Evolutionary conservation across 2,797 vertebrate genomes (phyloP).

Genomic region (Tapera naevia): DNA sequence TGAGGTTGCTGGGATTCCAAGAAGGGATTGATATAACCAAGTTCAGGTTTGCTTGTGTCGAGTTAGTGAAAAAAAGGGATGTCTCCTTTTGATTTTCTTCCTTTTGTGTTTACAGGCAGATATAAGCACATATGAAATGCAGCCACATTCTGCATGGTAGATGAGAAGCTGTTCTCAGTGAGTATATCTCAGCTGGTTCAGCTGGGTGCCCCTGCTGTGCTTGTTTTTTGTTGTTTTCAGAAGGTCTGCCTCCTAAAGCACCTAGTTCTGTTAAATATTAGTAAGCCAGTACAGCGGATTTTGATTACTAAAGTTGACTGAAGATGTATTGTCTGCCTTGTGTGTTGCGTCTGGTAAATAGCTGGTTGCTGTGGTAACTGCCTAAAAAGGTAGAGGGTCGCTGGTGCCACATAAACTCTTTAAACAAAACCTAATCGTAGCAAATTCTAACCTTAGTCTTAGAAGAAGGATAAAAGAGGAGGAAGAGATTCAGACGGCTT

Average conservation of each 20-base stretch:
- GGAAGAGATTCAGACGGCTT: slow-evolving; percentile 67
- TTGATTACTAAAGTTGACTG: slow-evolving; percentile 21
- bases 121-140: neutral
- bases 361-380: slow-evolving; percentile 61
- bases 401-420: slow-evolving; percentile 63
- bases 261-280: slow-evolving; percentile 57
- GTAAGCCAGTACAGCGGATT: slow-evolving; percentile 2
- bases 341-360: slow-evolving; percentile 66
- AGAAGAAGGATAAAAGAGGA: slow-evolving; percentile 57
- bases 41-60: neutral
- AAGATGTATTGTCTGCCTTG: slow-evolving; percentile 42
- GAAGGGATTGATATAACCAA: neutral
- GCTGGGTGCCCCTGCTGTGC: neutral
- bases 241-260: neutral
- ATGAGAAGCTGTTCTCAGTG: neutral
- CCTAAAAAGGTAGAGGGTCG: slow-evolving; percentile 57
- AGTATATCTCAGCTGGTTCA: slow-evolving; percentile 10
- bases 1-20: neutral
- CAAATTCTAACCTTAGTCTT: slow-evolving; percentile 49
- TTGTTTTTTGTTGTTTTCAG: slow-evolving; percentile 6
- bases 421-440: slow-evolving; percentile 56
- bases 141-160: neutral
- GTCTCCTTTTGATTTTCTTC: neutral
- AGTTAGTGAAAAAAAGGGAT: neutral
- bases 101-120: neutral